Evolutionary conservation across 2,113 vertebrate species (phyloP), one percentile per base, ranked within the genome.

Genomic region (Larimichthys crocea): DNA sequence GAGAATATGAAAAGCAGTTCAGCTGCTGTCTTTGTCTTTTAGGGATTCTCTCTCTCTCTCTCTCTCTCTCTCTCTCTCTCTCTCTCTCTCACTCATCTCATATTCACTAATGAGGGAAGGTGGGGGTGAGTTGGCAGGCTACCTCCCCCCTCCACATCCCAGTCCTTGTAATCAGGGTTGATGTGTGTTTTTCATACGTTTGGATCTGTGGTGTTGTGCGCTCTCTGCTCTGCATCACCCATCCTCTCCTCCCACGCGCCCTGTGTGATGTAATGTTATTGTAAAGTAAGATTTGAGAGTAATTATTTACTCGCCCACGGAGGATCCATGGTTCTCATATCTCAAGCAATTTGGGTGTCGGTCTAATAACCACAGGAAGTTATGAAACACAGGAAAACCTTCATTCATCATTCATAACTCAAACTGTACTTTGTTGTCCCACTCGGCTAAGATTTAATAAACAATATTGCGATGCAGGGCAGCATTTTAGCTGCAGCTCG

Each of bases 391-490:
- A 31, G 60, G 17, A 74, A 80, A 72, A 61, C 31, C 48, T 57
- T 67, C 78, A 81, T 88, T 86, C 71, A 86, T 86, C 85, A 85
- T 86, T 84, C 88, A 69, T 78, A 66, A 67, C 64, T 74, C 11
- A 0, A 62, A 75, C 88, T 76, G 56, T 64, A 52, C 40, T 66
- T 24, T 57, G 74, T 40, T 65, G 60, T 87, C 89, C 86, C 88
- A 52, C 83, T 85, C 61, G 1, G 50, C 60, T 42, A 1, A 78
- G 74, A 91, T 91, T 82, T 85, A 89, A 91, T 93, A 84, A 91
- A 87, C 83, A 83, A 90, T 84, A 91, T 91, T 90, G 85, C 75
- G 40, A 67, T 42, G 79, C 74, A 4, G 66, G 67, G 59, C 16
- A 3, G 78, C 16, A 22, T 73, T 55, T 73, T n/a, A 24, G 64